These are phyloP conservation scores for Percopsis transmontana DNA, from an alignment of 2,113 vertebrate species.

Conservation along the genomic window DNA sequence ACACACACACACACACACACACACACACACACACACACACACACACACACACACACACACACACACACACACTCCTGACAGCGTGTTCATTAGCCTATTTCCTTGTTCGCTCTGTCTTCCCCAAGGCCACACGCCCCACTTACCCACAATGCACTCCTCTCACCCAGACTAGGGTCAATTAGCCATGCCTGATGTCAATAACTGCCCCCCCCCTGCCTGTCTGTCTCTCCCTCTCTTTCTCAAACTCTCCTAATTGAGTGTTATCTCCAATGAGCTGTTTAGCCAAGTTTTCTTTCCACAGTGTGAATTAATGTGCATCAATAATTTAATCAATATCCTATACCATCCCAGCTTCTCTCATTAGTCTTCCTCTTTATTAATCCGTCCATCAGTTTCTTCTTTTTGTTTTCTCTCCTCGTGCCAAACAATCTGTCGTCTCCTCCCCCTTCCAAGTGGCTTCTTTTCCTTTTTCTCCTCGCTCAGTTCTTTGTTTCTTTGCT, in stretches of 20 bases:
- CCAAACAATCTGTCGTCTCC: background rate
- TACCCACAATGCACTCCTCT: slow-evolving; percentile 73
- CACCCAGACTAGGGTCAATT: slow-evolving; percentile 67
- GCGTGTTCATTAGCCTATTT: slow-evolving; percentile 67
- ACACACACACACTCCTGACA: slow-evolving; percentile 60
- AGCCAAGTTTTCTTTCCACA: slow-evolving; percentile 5
- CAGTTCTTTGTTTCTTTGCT: background rate
- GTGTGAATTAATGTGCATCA: slow-evolving; percentile 26
- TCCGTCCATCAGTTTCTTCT: background rate
- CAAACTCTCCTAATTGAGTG: slow-evolving; percentile 26
- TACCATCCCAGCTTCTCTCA: slow-evolving; percentile 3
- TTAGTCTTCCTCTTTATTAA: slow-evolving; percentile 8
- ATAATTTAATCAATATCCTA: slow-evolving; percentile 41
- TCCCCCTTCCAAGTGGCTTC: slow-evolving; percentile 3
- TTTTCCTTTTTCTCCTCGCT: slow-evolving; percentile 1
- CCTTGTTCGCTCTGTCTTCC: slow-evolving; percentile 38
- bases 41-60: slow-evolving; percentile 21
- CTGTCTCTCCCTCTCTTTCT: slow-evolving; percentile 8
- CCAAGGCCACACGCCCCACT: slow-evolving; percentile 69
- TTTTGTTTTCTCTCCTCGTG: background rate
- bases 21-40: slow-evolving; percentile 10
- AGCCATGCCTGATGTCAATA: slow-evolving; percentile 66
- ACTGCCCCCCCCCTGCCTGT: slow-evolving; percentile 19
- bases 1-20: slow-evolving; percentile 8
- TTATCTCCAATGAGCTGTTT: slow-evolving; percentile 41